Base-by-base conservation (phyloP, 2,797 vertebrate species). In the Galaxias olidus region DNA sequence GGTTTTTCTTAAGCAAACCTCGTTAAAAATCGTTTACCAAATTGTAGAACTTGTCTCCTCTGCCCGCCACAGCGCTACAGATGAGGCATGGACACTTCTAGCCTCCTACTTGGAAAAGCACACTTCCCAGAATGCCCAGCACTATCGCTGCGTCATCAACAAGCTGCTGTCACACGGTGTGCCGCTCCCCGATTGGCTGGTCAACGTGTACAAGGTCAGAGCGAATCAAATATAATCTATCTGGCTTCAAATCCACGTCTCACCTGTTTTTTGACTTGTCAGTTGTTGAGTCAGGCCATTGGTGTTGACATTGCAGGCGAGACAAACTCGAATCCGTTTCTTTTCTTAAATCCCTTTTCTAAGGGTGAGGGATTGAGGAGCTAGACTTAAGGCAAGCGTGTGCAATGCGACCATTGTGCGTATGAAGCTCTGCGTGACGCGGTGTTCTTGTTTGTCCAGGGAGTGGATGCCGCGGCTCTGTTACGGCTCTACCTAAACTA, bases 401-500 rank as follows among this genome's bases (percentile, higher is more conserved):
- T 30, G 30, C 6, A 30, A 30, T 6, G 30, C 6, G 30, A 30
- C 30, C 30, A 6, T 30, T 30, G 30, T 30, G 41, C 1, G 51
- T 18, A 0, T 19, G 13, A 15, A 48, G 11, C n/a, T 10, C 41
- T 46, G 20, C 44, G 1, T 66, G n/a, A 51, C 11, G 14, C 5
- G 13, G 19, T 40, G 48, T 17, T 58, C 20, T 58, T 54, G 65
- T 54, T 30, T 11, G 4, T 40, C 0, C 80, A 98, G 96, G 90
- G 86, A 0, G 90, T 96, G 58, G 96, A 99, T 0, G 90, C 95
- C 0, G 94, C 96, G 0, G 89, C 94, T 41, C 83, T 99, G 74
- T 91, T 98, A n/a, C 95, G 96, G 5, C 93, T 99, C 6, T 96
- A 95, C 64, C 86, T 99, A 83, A 97, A 95, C 76, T 98, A 94